These are phyloP conservation scores for Armadillidium nasatum DNA, from an alignment of 1,140 invertebrate species.

Conservation along the genomic window DNA sequence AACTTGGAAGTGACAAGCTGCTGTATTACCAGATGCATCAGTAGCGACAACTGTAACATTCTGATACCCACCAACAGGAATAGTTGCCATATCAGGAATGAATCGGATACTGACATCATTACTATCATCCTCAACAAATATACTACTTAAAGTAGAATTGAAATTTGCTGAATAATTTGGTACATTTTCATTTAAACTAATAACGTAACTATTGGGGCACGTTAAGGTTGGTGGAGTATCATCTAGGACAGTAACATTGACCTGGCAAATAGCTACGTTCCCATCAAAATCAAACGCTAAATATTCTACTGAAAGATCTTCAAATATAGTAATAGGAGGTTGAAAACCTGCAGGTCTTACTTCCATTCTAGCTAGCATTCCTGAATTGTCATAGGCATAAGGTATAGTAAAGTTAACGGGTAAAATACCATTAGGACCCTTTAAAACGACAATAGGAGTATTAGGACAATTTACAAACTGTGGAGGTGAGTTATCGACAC, in stretches of 20 bases:
- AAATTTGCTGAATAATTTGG: conserved; percentile 87
- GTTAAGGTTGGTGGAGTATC: conserved; percentile 87
- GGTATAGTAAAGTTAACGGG: conserved; percentile 91
- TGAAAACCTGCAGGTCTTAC: conserved; percentile 84
- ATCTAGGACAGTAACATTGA: conserved; percentile 84
- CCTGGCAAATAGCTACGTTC: conserved; percentile 93
- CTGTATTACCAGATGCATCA: conserved; percentile 83
- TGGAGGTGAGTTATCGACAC: conserved; percentile 92
- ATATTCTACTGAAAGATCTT: conserved; percentile 89
- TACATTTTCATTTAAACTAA: conserved; percentile 82
- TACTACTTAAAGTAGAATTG: conserved; percentile 78
- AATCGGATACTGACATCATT: conserved; percentile 69
- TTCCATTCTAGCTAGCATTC: conserved; percentile 84
- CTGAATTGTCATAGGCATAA: conserved; percentile 86
- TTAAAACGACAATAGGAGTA: conserved; percentile 82
- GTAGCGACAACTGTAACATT: conserved; percentile 88
- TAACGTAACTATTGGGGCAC: conserved; percentile 92
- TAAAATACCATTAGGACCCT: conserved; percentile 74
- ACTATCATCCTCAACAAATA: conserved; percentile 83
- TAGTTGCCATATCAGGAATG: conserved; percentile 76
- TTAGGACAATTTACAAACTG: conserved; percentile 93
- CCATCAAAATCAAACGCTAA: conserved; percentile 94
- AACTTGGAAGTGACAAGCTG: conserved; percentile 88
- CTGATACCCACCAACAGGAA: conserved; percentile 84
- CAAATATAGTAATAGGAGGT: conserved; percentile 80